Base-by-base conservation (phyloP, 64 coral and sea anemone species). In the Acropora yongei region DNA sequence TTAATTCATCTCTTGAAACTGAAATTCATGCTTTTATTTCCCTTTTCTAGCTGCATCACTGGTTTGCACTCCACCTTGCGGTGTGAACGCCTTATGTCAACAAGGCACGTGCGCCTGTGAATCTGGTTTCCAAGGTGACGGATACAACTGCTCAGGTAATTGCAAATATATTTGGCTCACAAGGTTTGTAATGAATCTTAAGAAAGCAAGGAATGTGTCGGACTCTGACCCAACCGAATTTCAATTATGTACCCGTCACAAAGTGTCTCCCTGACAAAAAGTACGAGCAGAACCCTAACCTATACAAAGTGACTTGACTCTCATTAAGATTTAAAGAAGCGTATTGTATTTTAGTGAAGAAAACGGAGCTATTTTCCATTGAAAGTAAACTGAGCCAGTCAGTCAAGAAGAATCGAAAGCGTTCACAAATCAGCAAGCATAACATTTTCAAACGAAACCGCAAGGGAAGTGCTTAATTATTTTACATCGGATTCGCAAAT, bases 101-200 rank as follows among this genome's bases (percentile, higher is more conserved):
- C 19, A 74, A 2, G 44, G 50, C 8, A 16, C 19, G 0, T 91
- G 89, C 82, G 12, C 83, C 44, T 91, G 89, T 66, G 82, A 91
- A 47, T 4, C 42, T 61, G 89, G 89, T 17, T 91, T 40, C 53
- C 55, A 80, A 80, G 88, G 88, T 20, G 44, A 77, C 5, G 79
- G 79, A 63, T 81, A 42, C 79, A 80, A 80, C 19, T 90, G 88
- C 30, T 68, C 77, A 19, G 88, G 88, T 90, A 47, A 3, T 55
- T 68, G 41, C 30, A 61, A 17, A 45, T 20, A 4, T 71, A 19
- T 71, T 2, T 20, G 11, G 63, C 1, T 18, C 3, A 16, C 17
- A 67, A 4, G 30, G 30, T 30, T 30, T 30, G 30, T 30, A 30
- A 30, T 30, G 30, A 30, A 30, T 30, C 30, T 30, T 30, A 0